Conservation (phyloP, 2,888 invertebrate species). For the Drosophila aldrichi region DNA sequence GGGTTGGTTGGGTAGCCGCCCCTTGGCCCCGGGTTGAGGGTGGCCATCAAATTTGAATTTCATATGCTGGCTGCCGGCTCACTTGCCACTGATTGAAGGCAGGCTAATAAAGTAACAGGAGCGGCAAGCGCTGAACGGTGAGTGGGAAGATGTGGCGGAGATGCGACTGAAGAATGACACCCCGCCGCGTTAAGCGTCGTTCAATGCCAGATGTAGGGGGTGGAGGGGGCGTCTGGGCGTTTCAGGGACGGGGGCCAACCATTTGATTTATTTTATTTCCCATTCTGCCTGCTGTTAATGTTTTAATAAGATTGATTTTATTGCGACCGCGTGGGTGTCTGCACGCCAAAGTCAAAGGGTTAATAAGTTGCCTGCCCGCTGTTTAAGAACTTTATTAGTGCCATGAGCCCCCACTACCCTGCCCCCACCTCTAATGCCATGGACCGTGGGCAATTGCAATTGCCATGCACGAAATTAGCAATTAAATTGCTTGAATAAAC, state of each 20-base stretch:
- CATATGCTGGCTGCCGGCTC: slow-evolving; percentile 69
- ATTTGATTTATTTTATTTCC: slow-evolving; percentile 79
- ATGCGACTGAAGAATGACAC: slow-evolving; percentile 44
- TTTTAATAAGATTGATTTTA: slow-evolving; percentile 85
- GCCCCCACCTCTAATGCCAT: neutral
- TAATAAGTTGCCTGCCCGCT: slow-evolving; percentile 83
- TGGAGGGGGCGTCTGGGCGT: slow-evolving; percentile 16
- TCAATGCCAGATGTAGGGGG: slow-evolving; percentile 43
- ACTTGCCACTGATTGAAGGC: slow-evolving; percentile 70
- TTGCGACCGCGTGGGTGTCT: slow-evolving; percentile 66
- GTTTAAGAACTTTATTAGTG: slow-evolving; percentile 82
- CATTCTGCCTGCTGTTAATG: slow-evolving; percentile 70
- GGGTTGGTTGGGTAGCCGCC: slow-evolving; percentile 34
- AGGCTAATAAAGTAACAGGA: slow-evolving; percentile 71
- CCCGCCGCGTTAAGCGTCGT: slow-evolving; percentile 80
- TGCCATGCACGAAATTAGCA: slow-evolving; percentile 61
- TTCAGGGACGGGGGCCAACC: slow-evolving; percentile 31
- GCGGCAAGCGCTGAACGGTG: neutral
- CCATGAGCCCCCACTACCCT: neutral
- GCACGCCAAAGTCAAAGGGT: slow-evolving; percentile 77
- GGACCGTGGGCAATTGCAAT: slow-evolving; percentile 30
- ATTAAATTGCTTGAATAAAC: slow-evolving; percentile 66
- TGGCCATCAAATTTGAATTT: slow-evolving; percentile 75
- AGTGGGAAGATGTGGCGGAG: slow-evolving; percentile 5
- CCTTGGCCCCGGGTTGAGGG: slow-evolving; percentile 24